These are phyloP conservation scores for Arenicola marina DNA, from an alignment of 2,888 invertebrate species.

Conservation along the genomic window DNA sequence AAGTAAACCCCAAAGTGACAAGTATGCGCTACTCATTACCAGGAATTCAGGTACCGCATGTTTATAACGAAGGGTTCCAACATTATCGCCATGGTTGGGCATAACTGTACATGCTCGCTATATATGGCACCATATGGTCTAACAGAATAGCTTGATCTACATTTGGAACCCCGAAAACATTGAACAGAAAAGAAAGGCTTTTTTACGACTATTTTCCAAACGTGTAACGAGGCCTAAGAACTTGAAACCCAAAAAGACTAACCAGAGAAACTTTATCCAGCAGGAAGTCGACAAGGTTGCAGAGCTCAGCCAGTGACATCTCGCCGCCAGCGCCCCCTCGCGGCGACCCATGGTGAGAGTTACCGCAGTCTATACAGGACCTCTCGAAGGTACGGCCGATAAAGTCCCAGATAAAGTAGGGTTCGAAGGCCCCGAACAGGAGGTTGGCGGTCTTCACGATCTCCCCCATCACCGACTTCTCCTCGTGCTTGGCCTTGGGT, in stretches of 20 bases:
- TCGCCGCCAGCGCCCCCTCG: background rate
- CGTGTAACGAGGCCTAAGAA: too few species aligned
- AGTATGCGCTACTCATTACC: too few species aligned
- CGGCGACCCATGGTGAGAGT: background rate
- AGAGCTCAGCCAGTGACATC: slow-evolving; percentile 68
- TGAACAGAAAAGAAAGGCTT: too few species aligned
- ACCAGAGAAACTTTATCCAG: slow-evolving; percentile 70
- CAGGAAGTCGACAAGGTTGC: slow-evolving; percentile 74
- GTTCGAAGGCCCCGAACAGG: slow-evolving; percentile 80
- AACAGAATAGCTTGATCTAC: too few species aligned
- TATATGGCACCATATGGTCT: too few species aligned
- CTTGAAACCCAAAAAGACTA: slow-evolving; percentile 27
- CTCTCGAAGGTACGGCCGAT: slow-evolving; percentile 63
- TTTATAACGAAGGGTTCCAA: too few species aligned
- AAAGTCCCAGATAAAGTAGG: slow-evolving; percentile 85
- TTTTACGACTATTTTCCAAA: too few species aligned
- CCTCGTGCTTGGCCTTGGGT: slow-evolving; percentile 7
- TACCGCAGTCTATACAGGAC: slow-evolving; percentile 37
- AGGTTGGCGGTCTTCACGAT: slow-evolving; percentile 82
- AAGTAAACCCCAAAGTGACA: too few species aligned
- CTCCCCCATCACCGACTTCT: slow-evolving; percentile 62
- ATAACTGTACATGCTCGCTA: too few species aligned
- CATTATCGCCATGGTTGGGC: too few species aligned
- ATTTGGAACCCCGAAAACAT: too few species aligned
- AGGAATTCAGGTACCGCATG: too few species aligned